Evolutionary conservation across 2,888 invertebrate genomes (phyloP).

Genomic region (Lordiphosa fenestrarum): DNA sequence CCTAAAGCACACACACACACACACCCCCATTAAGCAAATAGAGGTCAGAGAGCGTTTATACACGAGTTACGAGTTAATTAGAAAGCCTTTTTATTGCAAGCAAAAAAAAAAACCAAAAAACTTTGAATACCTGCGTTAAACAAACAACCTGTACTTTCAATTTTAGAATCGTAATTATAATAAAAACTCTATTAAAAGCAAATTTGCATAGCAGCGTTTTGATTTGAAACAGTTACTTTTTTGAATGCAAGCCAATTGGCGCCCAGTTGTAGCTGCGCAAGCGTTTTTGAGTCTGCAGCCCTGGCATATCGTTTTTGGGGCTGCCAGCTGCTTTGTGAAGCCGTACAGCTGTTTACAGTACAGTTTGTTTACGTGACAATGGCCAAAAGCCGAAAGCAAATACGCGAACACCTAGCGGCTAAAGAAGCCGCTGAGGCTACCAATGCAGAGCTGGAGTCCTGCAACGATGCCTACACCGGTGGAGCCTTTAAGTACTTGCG

Average conservation of each 20-base stretch:
- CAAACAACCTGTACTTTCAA: slow-evolving; percentile 47
- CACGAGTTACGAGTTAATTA: slow-evolving; percentile 21
- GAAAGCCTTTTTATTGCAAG: slow-evolving; percentile 26
- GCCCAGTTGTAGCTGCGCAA: background rate
- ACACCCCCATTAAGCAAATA: no score
- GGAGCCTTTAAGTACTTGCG: slow-evolving; percentile 65
- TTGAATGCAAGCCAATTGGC: no score
- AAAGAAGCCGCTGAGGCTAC: slow-evolving; percentile 44
- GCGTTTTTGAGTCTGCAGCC: background rate
- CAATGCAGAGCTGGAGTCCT: slow-evolving; percentile 37
- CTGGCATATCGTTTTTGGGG: background rate
- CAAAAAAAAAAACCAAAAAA: slow-evolving; percentile 30
- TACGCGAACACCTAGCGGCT: slow-evolving; percentile 45
- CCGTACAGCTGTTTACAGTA: slow-evolving; percentile 11
- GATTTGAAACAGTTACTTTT: slow-evolving; percentile 1
- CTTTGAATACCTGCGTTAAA: slow-evolving; percentile 51
- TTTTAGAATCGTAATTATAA: slow-evolving; percentile 43
- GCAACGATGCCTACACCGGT: slow-evolving; percentile 61
- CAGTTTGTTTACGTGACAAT: slow-evolving; percentile 19
- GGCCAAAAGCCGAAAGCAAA: slow-evolving; percentile 54
- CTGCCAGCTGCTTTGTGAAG: background rate
- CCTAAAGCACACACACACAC: slow-evolving; percentile 1
- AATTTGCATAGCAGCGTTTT: background rate
- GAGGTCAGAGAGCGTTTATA: slow-evolving; percentile 10
- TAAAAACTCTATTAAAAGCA: slow-evolving; percentile 20